These are phyloP conservation scores for Acholoe squamosa DNA, from an alignment of 2,888 invertebrate species.

Conservation along the genomic window DNA sequence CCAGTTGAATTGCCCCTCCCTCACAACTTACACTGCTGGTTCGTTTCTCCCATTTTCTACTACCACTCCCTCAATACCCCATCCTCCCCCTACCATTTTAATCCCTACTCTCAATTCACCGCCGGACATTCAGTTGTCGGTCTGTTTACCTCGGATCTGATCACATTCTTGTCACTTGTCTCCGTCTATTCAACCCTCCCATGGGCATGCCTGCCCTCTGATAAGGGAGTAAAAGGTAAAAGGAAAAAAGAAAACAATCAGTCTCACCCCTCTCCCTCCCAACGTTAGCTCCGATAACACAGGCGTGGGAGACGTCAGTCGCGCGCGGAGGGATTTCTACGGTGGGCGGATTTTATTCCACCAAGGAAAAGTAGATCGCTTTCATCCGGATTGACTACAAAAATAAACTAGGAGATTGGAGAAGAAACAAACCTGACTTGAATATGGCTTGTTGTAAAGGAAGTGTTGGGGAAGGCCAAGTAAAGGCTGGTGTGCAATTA, in stretches of 20 bases:
- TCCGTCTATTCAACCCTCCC: conserved; percentile 8
- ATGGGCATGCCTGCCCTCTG: not conserved
- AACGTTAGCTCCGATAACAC: not conserved
- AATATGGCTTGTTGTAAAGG: not conserved
- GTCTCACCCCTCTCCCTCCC: not conserved
- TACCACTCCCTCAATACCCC: not conserved
- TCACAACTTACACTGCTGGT: too few species aligned
- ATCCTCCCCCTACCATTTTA: not conserved
- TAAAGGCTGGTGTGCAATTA: not conserved
- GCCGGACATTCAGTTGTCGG: not conserved
- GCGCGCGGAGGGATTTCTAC: not conserved
- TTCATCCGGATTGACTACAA: not conserved
- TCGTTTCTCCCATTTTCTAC: not conserved
- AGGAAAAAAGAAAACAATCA: not conserved
- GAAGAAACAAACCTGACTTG: not conserved
- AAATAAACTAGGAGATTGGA: conserved; percentile 34
- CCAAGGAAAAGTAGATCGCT: not conserved
- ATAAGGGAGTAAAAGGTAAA: not conserved
- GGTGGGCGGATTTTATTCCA: not conserved
- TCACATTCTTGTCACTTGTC: conserved; percentile 7
- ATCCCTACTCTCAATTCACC: not conserved
- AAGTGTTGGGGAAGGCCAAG: not conserved
- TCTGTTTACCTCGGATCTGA: not conserved
- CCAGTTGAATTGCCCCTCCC: too few species aligned
- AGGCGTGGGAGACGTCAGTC: not conserved